Percentiles rank a stretch among this genome's conserved stretches.
These are phyloP conservation scores for Girardinus metallicus DNA, from an alignment of 2,797 vertebrate species.

Conservation along the genomic window DNA sequence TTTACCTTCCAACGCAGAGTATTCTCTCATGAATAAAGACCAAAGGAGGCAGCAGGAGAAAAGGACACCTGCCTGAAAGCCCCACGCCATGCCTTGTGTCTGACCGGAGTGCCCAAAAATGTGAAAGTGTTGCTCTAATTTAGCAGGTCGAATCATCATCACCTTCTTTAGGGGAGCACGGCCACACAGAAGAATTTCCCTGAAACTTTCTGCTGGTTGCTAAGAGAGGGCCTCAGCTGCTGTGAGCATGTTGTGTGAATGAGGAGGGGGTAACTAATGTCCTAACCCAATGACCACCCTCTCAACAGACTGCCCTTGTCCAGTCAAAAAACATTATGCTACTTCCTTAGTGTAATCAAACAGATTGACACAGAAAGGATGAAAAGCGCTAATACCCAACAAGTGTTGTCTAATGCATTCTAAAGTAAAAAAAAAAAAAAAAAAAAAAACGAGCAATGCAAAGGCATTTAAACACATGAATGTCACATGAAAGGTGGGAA, in stretches of 20 bases:
- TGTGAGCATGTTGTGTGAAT: constrained; percentile 70
- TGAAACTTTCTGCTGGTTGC: constrained; percentile 73
- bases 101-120: constrained; percentile 14
- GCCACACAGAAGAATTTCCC: constrained; percentile 69
- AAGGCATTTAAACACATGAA: constrained; percentile 22
- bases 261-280: constrained; percentile 69
- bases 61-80: constrained; percentile 18
- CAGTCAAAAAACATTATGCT: constrained; percentile 70
- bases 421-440: constrained; percentile 25
- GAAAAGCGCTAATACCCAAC: constrained; percentile 63
- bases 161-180: constrained; percentile 48
- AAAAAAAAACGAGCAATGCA: constrained; percentile 22
- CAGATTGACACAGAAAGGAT: constrained; percentile 46
- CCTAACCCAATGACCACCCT: constrained; percentile 70
- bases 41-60: constrained; percentile 18
- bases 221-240: constrained; percentile 71
- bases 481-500: constrained; percentile 1
- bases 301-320: constrained; percentile 77
- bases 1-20: constrained; percentile 30
- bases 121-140: constrained; percentile 21
- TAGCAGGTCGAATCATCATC: constrained; percentile 46
- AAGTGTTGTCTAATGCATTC: constrained; percentile 57
- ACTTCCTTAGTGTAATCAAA: constrained; percentile 67
- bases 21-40: constrained; percentile 21
- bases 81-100: constrained; percentile 13